Conservation (phyloP, 2,797 vertebrate genomes). For the Microctenopoma lineatum region DNA sequence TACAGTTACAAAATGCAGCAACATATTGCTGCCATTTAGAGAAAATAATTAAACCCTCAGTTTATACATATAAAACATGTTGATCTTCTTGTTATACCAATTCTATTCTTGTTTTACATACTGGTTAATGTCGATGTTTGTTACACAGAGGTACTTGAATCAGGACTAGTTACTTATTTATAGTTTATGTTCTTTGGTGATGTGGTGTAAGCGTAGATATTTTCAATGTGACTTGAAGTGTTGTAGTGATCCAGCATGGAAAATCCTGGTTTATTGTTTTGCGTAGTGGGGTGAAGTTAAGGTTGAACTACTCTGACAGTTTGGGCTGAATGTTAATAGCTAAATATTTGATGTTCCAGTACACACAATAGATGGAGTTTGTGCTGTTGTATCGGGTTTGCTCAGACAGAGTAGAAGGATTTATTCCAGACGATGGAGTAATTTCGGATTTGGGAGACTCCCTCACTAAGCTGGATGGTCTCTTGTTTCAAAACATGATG, state of each 20-base stretch:
- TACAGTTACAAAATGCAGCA: too few relatives aligned
- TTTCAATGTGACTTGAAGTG: not conserved
- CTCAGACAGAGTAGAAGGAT: slow-evolving; percentile 47
- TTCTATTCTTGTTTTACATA: too few relatives aligned
- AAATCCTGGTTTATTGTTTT: slow-evolving; percentile 33
- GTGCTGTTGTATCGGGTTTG: slow-evolving; percentile 30
- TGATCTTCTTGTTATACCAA: too few relatives aligned
- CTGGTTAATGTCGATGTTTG: too few relatives aligned
- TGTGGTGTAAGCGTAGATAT: not conserved
- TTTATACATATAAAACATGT: too few relatives aligned
- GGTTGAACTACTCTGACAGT: slow-evolving; percentile 31
- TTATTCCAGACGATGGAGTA: slow-evolving; percentile 58
- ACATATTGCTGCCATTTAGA: too few relatives aligned
- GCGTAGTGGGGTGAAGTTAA: slow-evolving; percentile 23
- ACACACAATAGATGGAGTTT: slow-evolving; percentile 38
- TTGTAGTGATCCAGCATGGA: slow-evolving; percentile 6
- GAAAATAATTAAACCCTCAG: too few relatives aligned
- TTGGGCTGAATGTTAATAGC: slow-evolving; percentile 46
- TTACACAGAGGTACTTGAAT: not conserved
- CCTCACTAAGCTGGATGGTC: slow-evolving; percentile 30
- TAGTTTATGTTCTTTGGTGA: slow-evolving; percentile 2
- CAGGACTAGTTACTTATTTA: not conserved
- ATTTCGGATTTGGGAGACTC: slow-evolving; percentile 53
- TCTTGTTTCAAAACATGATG: slow-evolving; percentile 43
- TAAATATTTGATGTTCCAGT: slow-evolving; percentile 44